These are phyloP conservation scores for Lycaena phlaeas DNA, from an alignment of 2,888 invertebrate genomes.

Conservation along the genomic window DNA sequence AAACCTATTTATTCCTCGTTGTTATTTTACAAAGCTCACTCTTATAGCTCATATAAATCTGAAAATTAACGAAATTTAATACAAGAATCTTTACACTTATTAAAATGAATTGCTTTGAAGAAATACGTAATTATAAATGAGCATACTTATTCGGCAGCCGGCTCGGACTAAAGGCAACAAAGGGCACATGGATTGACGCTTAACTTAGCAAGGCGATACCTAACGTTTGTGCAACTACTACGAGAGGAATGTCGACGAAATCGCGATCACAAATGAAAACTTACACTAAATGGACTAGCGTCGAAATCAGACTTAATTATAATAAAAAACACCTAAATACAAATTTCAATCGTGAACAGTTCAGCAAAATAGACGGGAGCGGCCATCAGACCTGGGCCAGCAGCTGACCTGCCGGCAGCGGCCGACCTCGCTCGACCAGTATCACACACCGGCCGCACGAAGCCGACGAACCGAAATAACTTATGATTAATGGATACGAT, in stretches of 20 bases:
- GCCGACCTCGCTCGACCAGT: too few relatives aligned
- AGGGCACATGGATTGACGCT: neutral
- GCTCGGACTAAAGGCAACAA: conserved; percentile 1
- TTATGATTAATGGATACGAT: conserved; percentile 3
- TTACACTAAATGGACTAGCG: conserved; percentile 41
- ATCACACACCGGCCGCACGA: too few relatives aligned
- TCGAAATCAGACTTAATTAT: conserved; percentile 52
- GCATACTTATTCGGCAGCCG: neutral
- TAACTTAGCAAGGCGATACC: neutral
- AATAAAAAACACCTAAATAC: conserved; percentile 20
- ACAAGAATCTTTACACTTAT: too few relatives aligned
- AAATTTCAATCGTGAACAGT: conserved; percentile 5
- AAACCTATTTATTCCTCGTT: too few relatives aligned
- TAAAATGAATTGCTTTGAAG: too few relatives aligned
- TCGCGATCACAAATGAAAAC: conserved; percentile 21
- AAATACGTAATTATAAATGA: neutral
- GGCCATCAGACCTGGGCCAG: neutral
- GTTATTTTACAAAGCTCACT: too few relatives aligned
- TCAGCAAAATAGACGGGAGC: conserved; percentile 14
- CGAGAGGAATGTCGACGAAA: conserved; percentile 25
- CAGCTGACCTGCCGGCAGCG: neutral
- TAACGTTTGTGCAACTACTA: conserved; percentile 35
- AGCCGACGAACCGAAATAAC: too few relatives aligned
- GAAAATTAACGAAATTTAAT: too few relatives aligned
- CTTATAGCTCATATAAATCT: too few relatives aligned